These are phyloP conservation scores for Myrmophylax atrothorax DNA, from an alignment of 2,113 vertebrate genomes.

Conservation along the genomic window DNA sequence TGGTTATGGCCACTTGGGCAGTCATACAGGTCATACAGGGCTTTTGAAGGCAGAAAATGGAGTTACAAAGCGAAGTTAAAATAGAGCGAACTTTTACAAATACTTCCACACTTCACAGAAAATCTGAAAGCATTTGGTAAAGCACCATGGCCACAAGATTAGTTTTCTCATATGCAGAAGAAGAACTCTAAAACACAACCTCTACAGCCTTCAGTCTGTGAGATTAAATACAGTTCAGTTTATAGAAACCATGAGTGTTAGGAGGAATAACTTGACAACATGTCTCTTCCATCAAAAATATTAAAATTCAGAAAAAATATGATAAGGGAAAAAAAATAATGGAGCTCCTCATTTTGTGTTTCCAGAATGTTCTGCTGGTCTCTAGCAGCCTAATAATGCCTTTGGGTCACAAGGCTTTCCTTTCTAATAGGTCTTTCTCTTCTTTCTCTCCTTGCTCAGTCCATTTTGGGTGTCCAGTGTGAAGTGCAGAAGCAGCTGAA, in stretches of 20 bases:
- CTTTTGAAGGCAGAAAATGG: background rate
- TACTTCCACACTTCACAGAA: background rate
- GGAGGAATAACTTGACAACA: background rate
- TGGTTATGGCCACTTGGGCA: background rate
- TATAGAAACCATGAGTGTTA: background rate
- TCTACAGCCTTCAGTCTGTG: background rate
- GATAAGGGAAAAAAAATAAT: background rate
- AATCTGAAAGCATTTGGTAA: background rate
- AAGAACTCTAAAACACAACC: background rate
- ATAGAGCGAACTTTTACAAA: background rate
- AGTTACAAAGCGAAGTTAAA: background rate
- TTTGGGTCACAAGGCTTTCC: background rate
- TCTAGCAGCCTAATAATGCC: background rate
- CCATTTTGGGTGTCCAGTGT: conserved; percentile 93
- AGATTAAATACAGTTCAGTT: background rate
- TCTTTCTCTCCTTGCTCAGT: conserved; percentile 73
- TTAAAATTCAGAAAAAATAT: background rate
- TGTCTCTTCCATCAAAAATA: background rate
- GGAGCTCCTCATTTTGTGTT: background rate
- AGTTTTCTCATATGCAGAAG: background rate
- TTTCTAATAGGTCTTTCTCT: background rate
- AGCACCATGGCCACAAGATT: background rate
- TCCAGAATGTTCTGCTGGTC: background rate
- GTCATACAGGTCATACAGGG: background rate
- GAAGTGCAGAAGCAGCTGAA: conserved; percentile 98